Percentiles rank a stretch among this genome's conserved stretches.
Conservation (phyloP, 2,797 vertebrate species). For the Gymnothorax reevesii region DNA sequence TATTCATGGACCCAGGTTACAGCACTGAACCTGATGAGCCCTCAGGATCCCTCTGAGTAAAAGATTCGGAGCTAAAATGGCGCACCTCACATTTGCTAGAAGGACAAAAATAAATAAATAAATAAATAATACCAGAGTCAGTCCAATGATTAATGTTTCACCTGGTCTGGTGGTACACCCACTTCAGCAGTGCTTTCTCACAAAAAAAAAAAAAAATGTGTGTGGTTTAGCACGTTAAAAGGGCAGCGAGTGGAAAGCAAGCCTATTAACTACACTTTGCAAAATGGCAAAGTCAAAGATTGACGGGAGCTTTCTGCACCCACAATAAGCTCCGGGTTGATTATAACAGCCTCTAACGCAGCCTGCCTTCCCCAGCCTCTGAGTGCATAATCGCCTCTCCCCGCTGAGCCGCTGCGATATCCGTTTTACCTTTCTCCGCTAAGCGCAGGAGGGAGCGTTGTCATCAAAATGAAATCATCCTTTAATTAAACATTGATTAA, state of each 20-base stretch:
- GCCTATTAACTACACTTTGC: not conserved
- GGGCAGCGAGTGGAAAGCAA: not conserved
- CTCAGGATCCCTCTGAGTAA: not conserved
- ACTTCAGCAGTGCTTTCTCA: not conserved
- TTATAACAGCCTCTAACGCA: not conserved
- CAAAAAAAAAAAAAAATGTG: not conserved
- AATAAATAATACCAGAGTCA: not conserved
- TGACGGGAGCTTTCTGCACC: not conserved
- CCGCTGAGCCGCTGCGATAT: not conserved
- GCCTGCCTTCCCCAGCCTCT: not conserved
- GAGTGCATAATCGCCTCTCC: not conserved
- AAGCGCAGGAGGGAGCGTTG: slow-evolving; percentile 1
- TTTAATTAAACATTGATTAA: slow-evolving; percentile 35
- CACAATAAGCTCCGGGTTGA: not conserved
- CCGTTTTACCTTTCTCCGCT: slow-evolving; percentile 2
- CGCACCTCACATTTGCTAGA: not conserved
- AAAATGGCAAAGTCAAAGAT: not conserved
- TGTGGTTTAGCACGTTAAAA: not conserved
- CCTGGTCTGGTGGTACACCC: not conserved
- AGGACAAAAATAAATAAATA: too few relatives aligned
- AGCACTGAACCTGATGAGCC: not conserved
- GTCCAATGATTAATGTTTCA: not conserved
- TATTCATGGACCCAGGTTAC: slow-evolving; percentile 14
- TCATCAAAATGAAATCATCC: slow-evolving; percentile 29
- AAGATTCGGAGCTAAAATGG: not conserved